Evolutionary conservation across 2,113 vertebrate genomes (phyloP).

Genomic region (Laticauda laticaudata): DNA sequence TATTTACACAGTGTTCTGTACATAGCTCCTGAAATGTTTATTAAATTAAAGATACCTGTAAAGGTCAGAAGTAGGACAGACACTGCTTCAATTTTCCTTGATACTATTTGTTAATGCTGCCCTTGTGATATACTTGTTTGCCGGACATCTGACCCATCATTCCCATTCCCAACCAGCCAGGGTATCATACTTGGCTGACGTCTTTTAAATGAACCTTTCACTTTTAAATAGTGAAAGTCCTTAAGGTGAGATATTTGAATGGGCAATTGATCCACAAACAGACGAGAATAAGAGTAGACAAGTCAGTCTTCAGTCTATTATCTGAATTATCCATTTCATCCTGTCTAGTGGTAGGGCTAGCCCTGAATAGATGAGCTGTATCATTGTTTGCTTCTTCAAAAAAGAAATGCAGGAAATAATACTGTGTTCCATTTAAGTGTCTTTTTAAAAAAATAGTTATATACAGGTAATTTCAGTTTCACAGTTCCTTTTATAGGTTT

Average conservation of each 20-base stretch:
- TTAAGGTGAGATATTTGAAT: background rate
- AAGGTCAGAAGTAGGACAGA: background rate
- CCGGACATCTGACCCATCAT: background rate
- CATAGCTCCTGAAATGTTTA: background rate
- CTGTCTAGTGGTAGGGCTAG: background rate
- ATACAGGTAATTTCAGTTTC: constrained; percentile 1
- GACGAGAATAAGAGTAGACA: background rate
- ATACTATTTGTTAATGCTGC: background rate
- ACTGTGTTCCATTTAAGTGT: background rate
- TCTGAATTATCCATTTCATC: background rate
- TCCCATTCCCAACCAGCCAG: background rate
- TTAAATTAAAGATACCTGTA: background rate
- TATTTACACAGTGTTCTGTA: background rate
- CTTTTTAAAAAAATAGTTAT: background rate
- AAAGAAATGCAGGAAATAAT: background rate
- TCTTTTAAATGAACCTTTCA: background rate
- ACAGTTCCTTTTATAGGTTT: background rate
- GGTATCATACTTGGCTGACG: background rate
- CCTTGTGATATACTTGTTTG: background rate
- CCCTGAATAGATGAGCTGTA: background rate
- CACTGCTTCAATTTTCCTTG: background rate
- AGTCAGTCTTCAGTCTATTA: background rate
- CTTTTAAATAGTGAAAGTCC: background rate
- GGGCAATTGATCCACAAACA: background rate
- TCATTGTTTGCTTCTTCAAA: background rate